Conservation (phyloP, 2,113 vertebrate genomes). For the Chroicocephalus ridibundus region DNA sequence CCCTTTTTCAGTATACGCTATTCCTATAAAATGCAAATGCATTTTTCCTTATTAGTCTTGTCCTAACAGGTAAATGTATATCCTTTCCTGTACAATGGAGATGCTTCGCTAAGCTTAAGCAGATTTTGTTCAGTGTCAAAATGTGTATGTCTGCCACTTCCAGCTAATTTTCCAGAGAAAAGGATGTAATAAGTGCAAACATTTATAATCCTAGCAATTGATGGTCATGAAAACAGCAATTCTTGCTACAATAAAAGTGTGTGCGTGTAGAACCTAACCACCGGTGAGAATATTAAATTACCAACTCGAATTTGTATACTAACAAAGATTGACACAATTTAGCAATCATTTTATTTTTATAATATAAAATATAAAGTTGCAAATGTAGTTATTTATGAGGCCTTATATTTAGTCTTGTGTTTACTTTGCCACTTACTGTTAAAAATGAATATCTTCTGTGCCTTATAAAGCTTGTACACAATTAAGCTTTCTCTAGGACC, state of each 20-base stretch:
- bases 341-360: not conserved
- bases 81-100: not conserved
- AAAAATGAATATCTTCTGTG: not conserved
- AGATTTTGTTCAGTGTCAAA: not conserved
- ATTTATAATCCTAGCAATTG: not conserved
- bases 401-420: not conserved
- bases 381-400: not conserved
- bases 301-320: not conserved
- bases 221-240: not conserved
- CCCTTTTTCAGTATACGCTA: not conserved
- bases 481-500: not conserved
- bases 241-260: not conserved
- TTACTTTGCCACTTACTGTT: not conserved
- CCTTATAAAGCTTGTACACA: not conserved
- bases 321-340: not conserved
- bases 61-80: not conserved
- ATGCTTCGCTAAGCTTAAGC: not conserved
- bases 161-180: conserved; percentile 8
- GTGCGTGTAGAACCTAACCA: not conserved
- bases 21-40: not conserved
- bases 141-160: not conserved
- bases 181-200: not conserved
- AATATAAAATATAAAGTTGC: not conserved
- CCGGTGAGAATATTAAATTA: not conserved
- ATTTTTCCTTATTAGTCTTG: not conserved